Percentiles rank a stretch among this genome's conserved stretches.
phyloP scores from a whole-genome alignment of 1,140 invertebrate genomes.

The Apis dorsata region DNA sequence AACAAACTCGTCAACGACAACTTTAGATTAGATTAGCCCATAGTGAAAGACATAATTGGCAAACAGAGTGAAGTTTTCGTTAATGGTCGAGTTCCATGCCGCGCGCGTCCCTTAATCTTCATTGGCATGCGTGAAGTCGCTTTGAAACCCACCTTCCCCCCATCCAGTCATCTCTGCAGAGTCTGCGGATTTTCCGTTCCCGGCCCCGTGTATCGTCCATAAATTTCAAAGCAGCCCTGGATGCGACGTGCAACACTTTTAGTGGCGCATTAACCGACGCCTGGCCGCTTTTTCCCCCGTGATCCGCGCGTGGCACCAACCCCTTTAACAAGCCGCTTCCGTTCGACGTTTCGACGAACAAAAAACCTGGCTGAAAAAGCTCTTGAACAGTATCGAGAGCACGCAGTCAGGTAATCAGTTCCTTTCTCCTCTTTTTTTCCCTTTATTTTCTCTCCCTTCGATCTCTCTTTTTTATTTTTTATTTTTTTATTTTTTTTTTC shows the following conservation, averaged over 20 bases:
- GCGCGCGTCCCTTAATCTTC: conserved; percentile 43
- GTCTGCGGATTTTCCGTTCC: conserved; percentile 39
- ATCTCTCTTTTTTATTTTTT: background rate
- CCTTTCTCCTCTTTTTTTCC: background rate
- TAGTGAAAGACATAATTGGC: background rate
- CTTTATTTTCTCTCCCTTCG: background rate
- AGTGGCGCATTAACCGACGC: conserved; percentile 43
- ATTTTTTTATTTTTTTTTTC: background rate
- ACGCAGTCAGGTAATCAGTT: conserved; percentile 1
- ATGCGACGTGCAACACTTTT: conserved; percentile 58
- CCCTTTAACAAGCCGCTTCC: conserved; percentile 16
- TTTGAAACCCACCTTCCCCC: conserved; percentile 40
- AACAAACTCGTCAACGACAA: background rate
- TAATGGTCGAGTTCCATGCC: background rate
- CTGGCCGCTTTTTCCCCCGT: background rate
- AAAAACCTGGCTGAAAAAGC: background rate
- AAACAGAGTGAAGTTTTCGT: background rate
- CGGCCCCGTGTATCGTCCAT: conserved; percentile 41
- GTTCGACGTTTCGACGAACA: conserved; percentile 7
- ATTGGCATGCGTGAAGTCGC: conserved; percentile 55
- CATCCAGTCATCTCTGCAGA: conserved; percentile 7
- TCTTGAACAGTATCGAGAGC: background rate
- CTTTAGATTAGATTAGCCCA: background rate
- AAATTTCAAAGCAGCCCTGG: conserved; percentile 50
- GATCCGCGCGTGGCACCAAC: background rate